phyloP scores from a whole-genome alignment of 1,140 invertebrate genomes.

The Lanistes nyassanus region DNA sequence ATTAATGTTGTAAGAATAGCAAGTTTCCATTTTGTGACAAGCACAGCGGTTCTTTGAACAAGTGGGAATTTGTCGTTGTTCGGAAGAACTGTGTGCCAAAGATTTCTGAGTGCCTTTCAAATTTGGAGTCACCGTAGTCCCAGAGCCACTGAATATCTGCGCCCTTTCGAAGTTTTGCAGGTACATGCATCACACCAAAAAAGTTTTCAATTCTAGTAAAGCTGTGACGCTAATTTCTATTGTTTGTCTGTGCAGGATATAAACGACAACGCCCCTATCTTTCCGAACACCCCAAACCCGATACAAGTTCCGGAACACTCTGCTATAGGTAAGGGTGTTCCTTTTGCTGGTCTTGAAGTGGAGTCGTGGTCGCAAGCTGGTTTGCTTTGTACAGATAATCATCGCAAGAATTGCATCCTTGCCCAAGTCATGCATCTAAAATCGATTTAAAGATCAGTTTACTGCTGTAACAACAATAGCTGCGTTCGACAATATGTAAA shows the following conservation, averaged over 20 bases:
- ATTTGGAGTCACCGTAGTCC: too few relatives aligned
- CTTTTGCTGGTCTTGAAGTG: neutral
- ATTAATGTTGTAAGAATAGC: too few relatives aligned
- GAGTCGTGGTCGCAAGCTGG: neutral
- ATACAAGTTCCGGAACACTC: neutral
- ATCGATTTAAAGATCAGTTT: neutral
- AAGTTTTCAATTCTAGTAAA: neutral
- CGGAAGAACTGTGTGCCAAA: too few relatives aligned
- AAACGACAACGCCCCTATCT: constrained; percentile 9
- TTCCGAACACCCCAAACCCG: neutral
- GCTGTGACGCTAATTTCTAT: neutral
- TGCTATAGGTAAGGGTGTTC: neutral
- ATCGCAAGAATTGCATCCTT: neutral
- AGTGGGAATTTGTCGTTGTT: neutral
- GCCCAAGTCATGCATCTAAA: neutral
- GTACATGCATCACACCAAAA: neutral
- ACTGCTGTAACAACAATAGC: neutral
- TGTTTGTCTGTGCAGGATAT: neutral
- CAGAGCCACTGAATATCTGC: too few relatives aligned
- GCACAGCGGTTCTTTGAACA: neutral
- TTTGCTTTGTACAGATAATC: neutral
- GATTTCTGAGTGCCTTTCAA: too few relatives aligned
- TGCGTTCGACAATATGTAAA: too few relatives aligned
- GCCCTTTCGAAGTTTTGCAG: neutral
- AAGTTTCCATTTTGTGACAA: too few relatives aligned